Conservation (phyloP, 1,140 invertebrate species). For the Mactra quadrangularis region DNA sequence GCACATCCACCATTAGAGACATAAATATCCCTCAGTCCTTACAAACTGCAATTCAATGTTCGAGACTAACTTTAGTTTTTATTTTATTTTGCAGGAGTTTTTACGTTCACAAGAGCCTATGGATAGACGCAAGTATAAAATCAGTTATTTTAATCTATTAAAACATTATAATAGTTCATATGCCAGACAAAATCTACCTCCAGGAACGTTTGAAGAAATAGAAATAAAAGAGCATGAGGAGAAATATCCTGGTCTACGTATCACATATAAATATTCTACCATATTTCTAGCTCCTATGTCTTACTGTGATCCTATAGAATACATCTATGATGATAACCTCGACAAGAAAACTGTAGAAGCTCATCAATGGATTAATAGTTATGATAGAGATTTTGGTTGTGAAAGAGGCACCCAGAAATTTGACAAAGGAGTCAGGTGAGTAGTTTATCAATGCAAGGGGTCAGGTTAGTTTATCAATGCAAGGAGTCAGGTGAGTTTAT, state of each 20-base stretch:
- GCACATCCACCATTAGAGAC: too few relatives aligned
- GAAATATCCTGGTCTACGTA: conserved; percentile 80
- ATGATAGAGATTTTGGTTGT: conserved; percentile 80
- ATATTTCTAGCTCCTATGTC: conserved; percentile 84
- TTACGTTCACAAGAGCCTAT: conserved; percentile 82
- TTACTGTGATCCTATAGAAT: conserved; percentile 84
- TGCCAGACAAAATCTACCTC: conserved; percentile 73
- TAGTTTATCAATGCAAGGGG: neutral
- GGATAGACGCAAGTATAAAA: conserved; percentile 73
- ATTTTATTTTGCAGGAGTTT: conserved; percentile 81
- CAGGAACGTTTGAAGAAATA: conserved; percentile 78
- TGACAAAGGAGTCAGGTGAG: conserved; percentile 82
- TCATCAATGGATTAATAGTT: conserved; percentile 83
- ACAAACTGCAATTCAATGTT: too few relatives aligned
- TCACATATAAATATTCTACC: conserved; percentile 81
- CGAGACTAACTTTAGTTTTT: too few relatives aligned
- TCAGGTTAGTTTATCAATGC: too few relatives aligned
- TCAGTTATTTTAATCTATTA: conserved; percentile 83
- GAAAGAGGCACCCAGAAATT: conserved; percentile 76
- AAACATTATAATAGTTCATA: conserved; percentile 82
- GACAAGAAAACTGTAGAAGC: conserved; percentile 83
- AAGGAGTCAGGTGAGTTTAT: too few relatives aligned
- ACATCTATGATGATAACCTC: conserved; percentile 84
- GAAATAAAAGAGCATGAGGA: conserved; percentile 81
- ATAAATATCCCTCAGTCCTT: too few relatives aligned